Conservation (phyloP, 2,888 invertebrate species). For the Drosophila kokeensis region DNA sequence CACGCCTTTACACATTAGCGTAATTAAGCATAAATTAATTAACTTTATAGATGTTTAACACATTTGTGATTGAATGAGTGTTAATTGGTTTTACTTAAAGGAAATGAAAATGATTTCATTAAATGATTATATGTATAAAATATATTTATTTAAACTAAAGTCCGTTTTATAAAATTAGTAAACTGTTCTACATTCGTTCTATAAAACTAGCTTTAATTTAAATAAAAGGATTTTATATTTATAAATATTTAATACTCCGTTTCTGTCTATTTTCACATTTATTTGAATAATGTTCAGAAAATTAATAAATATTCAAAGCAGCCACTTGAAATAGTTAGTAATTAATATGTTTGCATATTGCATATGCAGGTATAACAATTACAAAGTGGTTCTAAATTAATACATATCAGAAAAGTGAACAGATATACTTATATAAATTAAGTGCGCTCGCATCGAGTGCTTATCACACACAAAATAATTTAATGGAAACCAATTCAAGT, state of each 20-base stretch:
- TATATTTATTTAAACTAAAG: not conserved
- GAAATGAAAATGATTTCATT: not conserved
- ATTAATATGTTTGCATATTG: not conserved
- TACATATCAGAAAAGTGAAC: not conserved
- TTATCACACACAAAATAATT: slow-evolving; percentile 20
- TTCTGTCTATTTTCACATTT: not conserved
- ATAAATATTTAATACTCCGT: not conserved
- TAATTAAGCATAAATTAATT: slow-evolving; percentile 3
- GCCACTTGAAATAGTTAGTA: not conserved
- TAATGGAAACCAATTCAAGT: slow-evolving; percentile 36
- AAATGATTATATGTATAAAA: not conserved
- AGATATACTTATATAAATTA: not conserved
- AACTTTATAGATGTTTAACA: not conserved
- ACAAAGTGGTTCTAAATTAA: not conserved
- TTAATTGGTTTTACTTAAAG: not conserved
- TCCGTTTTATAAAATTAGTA: not conserved
- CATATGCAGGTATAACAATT: not conserved
- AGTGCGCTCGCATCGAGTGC: slow-evolving; percentile 15
- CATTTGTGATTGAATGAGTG: not conserved
- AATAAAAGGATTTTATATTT: not conserved
- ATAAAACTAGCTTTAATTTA: not conserved
- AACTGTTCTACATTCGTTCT: rapidly evolving
- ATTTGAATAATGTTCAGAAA: not conserved
- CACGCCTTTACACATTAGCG: not conserved
- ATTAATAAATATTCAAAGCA: not conserved